Evolutionary conservation across 2,888 invertebrate species (phyloP), one percentile per base, ranked within the genome.

Genomic region (Spilosoma lubricipeda): DNA sequence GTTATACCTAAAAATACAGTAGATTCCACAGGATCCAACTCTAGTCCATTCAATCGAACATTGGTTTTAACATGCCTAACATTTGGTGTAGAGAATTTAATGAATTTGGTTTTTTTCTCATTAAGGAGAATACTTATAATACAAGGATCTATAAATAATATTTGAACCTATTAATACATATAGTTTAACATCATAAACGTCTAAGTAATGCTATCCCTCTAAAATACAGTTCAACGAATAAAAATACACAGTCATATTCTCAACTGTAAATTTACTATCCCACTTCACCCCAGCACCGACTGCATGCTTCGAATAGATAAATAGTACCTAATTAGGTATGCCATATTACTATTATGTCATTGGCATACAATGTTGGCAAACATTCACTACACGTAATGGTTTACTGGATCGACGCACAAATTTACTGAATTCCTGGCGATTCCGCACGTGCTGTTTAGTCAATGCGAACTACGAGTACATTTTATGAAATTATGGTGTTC

Each of bases 401-500:
- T 69, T n/a, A n/a, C 48, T 52, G 13, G 33, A 23, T 68, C 42
- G 33, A 30, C 23, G 39, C 69, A 70, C 59, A 42, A 39, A 59
- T 59, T 70, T 45, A 27, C 45, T 42, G 63, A 33, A 63, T 63
- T 63, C 42, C 63, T 63, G 30, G 63, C 5, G 63, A 45, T 63
- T 5, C 42, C 20, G 23, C 27, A 20, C 70, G 42, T 63, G 30
- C 30, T 20, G 42, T 70, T 18, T 18, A 30, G 39, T 18, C 39
- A 70, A n/a, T 9, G 2, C 23, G 68, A 20, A 27, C 18, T 63
- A 45, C 15, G 15, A 18, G 18, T 45, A 70, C 56, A 70, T 59
- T 70, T 59, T 39, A 63, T 63, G 39, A 70, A 70, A 70, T 63
- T 63, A 1, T 63, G 39, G 9, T 27, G 27, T 70, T 63, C 9